Base-by-base conservation (phyloP, 1,140 invertebrate genomes). In the Caenorhabditis brenneri region DNA sequence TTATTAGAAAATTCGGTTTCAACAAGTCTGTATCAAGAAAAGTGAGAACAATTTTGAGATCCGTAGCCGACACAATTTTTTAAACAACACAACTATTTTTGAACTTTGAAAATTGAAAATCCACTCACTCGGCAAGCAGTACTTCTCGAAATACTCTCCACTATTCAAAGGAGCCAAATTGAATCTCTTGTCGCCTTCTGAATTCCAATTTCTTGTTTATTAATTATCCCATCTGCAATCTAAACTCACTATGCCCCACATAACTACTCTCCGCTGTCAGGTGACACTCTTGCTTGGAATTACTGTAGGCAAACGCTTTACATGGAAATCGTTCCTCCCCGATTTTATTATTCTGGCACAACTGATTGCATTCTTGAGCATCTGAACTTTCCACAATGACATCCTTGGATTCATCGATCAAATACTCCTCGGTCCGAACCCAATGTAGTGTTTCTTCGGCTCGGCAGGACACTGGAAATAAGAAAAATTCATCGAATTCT, bases 121-220 rank as follows among this genome's bases (percentile, higher is more conserved):
- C 0, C 6, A 74, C 55, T 79, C 24, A 86, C 89, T 84, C 82
- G 80, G 58, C 15, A 89, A 46, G 79, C 88, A 89, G 33, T 88
- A 85, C 79, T 89, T 89, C 36, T 89, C 90, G 53, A 81, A 86
- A 53, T 89, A 89, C 22, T 89, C 87, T 53, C 89, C 88, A n/a
- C 85, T 79, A 39, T 87, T 90, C 9, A 89, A 86, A 9, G 89
- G 82, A 15, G 55, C 42, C 36, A 79, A 85, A 85, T 81, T 85
- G 24, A 74, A 60, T 19, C 42, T 49, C 29, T 78, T 84, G 39
- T 39, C 60, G 4, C 60, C 65, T 60, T 82, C 81, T 36, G 65
- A 48, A 39, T 22, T 29, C 39, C 24, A 4, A 31, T 31, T 49
- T 46, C 29, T 19, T 15, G 3, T 48, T 22, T 12, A 4, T 36